phyloP scores from a whole-genome alignment of 92 coral and sea anemone genomes.

The Muricea muricata region DNA sequence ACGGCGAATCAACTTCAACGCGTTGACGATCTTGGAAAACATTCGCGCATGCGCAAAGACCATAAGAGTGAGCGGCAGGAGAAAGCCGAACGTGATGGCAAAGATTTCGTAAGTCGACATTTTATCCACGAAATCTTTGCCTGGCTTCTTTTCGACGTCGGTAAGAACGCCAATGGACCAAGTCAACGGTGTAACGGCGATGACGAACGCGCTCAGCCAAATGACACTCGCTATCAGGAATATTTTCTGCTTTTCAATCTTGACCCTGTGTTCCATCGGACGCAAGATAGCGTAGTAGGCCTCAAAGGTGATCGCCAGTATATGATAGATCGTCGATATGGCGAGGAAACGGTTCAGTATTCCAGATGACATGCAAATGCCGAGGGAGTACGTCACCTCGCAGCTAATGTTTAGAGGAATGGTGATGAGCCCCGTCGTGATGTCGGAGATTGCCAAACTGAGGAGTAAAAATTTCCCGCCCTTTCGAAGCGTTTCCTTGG shows the following conservation, averaged over 20 bases:
- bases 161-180: neutral
- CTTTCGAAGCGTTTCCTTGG: constrained; percentile 12
- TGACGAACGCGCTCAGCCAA: constrained; percentile 12
- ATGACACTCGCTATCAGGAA: neutral
- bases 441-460: constrained; percentile 30
- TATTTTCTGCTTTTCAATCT: neutral
- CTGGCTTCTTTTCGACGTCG: neutral
- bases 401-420: constrained; percentile 30
- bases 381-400: constrained; percentile 24
- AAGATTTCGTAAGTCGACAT: constrained; percentile 18
- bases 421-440: constrained; percentile 38
- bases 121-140: neutral
- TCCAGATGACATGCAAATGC: constrained; percentile 10
- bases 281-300: constrained; percentile 35
- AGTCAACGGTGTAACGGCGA: neutral
- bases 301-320: constrained; percentile 27
- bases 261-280: constrained; percentile 39
- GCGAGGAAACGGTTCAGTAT: constrained; percentile 6
- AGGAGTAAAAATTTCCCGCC: constrained; percentile 25
- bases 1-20: constrained; percentile 20
- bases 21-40: constrained; percentile 25
- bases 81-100: constrained; percentile 14
- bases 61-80: constrained; percentile 27
- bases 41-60: constrained; percentile 35
- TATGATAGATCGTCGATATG: constrained; percentile 33